Percentiles rank a stretch among this genome's conserved stretches.
phyloP scores from a whole-genome alignment of 1,140 invertebrate genomes.

The Radopholus similis region DNA sequence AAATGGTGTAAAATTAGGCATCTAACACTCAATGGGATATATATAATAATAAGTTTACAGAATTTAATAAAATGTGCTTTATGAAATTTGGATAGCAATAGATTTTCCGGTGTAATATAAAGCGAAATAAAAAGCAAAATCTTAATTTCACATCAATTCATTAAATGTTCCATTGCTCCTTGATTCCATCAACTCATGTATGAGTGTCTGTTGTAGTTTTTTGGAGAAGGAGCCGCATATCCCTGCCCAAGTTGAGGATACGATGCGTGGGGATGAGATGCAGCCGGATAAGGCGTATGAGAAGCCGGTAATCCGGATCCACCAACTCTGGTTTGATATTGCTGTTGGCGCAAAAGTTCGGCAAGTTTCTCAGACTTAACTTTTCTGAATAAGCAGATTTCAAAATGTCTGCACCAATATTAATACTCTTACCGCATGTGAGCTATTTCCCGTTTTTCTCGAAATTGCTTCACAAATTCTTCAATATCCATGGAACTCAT shows the following conservation, averaged over 20 bases:
- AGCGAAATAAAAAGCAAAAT: background rate
- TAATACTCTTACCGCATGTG: slow-evolving; percentile 23
- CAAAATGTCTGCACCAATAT: background rate
- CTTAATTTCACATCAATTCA: too few species aligned
- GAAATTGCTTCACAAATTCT: slow-evolving; percentile 23
- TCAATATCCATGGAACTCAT: slow-evolving; percentile 27
- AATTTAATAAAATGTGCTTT: background rate
- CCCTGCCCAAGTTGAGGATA: background rate
- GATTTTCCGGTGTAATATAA: too few species aligned
- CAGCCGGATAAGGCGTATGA: background rate
- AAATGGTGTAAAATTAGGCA: background rate
- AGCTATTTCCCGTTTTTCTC: slow-evolving; percentile 16
- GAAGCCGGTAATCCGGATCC: background rate
- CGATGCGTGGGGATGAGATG: background rate
- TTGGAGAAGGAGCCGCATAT: slow-evolving; percentile 15
- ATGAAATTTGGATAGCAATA: background rate
- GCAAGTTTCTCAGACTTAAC: slow-evolving; percentile 28
- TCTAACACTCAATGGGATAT: background rate
- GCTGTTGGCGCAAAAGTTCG: slow-evolving; percentile 31
- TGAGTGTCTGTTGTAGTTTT: too few species aligned
- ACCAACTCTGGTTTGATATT: slow-evolving; percentile 19
- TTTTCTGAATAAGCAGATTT: slow-evolving; percentile 28
- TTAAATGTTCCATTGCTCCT: background rate
- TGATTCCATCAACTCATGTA: slow-evolving; percentile 17
- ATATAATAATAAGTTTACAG: slow-evolving; percentile 1